phyloP scores from a whole-genome alignment of 2,797 vertebrate genomes.

The Tokudaia tokunoshimensis region DNA sequence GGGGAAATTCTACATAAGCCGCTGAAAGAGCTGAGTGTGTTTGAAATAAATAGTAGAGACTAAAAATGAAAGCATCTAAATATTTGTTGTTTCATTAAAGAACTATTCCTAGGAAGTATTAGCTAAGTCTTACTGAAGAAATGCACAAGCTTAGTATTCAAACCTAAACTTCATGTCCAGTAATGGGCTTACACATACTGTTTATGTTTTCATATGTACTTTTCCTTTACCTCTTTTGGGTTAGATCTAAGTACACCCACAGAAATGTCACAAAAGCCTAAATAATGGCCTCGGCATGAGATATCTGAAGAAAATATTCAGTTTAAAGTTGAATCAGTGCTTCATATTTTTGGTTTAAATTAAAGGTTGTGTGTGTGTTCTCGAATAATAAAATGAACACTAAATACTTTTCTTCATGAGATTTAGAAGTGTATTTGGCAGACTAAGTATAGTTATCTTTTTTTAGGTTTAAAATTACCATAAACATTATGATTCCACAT shows the following conservation, averaged over 20 bases:
- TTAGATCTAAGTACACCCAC: background rate
- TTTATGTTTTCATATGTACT: slow-evolving; percentile 21
- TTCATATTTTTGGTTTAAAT: slow-evolving; percentile 53
- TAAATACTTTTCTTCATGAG: slow-evolving; percentile 18
- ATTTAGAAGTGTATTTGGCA: background rate
- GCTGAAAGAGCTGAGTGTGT: background rate
- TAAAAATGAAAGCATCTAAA: background rate
- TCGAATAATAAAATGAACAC: slow-evolving; percentile 5
- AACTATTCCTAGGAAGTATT: background rate
- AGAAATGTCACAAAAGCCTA: background rate
- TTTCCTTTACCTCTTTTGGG: background rate
- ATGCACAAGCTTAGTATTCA: background rate
- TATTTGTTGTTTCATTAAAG: background rate
- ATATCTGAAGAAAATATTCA: background rate
- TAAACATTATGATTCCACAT: background rate
- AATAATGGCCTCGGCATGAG: background rate
- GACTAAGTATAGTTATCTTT: background rate
- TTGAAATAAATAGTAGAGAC: background rate
- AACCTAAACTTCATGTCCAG: slow-evolving; percentile 20
- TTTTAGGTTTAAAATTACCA: slow-evolving; percentile 35
- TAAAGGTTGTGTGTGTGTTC: slow-evolving; percentile 38
- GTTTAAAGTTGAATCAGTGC: background rate
- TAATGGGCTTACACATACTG: background rate
- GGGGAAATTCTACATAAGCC: background rate
- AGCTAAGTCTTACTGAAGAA: background rate